Evolutionary conservation across 2,113 vertebrate species (phyloP).

Genomic region (Tonatia bakeri): DNA sequence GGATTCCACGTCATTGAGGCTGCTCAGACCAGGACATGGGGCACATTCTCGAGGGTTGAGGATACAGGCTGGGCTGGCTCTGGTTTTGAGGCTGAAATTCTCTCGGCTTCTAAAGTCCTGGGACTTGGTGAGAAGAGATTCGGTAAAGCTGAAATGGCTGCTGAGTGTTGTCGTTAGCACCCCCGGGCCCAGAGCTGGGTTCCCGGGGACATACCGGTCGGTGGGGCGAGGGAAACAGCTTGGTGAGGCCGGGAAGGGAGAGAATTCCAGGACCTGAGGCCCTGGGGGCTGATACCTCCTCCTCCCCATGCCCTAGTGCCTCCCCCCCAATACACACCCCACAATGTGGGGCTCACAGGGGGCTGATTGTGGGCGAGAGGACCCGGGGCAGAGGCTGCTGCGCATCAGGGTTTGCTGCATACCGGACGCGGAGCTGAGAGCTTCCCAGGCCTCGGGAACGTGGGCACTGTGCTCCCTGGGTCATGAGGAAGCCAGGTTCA

Average conservation of each 20-base stretch:
- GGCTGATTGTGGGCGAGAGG: constrained; percentile 20
- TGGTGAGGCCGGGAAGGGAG: constrained; percentile 13
- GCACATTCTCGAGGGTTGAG: fast-evolving
- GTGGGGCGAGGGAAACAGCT: background rate
- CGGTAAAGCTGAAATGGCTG: background rate
- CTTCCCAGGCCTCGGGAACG: background rate
- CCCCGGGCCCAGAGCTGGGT: background rate
- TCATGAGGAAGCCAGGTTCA: background rate
- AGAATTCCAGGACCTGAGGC: background rate
- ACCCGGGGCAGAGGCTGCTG: background rate
- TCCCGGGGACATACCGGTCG: background rate
- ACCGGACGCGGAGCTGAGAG: background rate
- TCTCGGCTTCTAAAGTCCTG: background rate
- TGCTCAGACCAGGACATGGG: background rate
- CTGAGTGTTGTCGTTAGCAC: background rate
- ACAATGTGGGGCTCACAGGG: background rate
- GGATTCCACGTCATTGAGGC: background rate
- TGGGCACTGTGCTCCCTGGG: background rate
- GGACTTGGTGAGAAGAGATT: background rate
- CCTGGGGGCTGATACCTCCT: background rate
- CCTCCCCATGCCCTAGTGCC: background rate
- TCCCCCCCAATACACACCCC: background rate
- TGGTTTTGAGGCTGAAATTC: background rate
- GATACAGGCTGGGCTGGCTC: background rate
- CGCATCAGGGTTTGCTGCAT: background rate